These are phyloP conservation scores for Mustelus asterias DNA, from an alignment of 2,113 vertebrate genomes.

Conservation along the genomic window DNA sequence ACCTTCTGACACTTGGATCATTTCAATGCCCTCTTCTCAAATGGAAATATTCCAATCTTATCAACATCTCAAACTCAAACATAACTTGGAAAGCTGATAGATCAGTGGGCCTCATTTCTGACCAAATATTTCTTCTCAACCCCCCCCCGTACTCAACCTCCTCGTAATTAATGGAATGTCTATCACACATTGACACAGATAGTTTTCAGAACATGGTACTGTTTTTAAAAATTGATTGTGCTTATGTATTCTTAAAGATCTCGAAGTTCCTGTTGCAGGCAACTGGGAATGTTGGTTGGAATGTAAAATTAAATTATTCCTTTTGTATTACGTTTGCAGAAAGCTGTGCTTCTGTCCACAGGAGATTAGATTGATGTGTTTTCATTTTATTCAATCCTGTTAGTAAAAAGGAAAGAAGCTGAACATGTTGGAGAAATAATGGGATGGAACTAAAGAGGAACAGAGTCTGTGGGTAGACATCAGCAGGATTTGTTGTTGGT, in stretches of 20 bases:
- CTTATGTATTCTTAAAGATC: not conserved
- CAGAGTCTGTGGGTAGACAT: not conserved
- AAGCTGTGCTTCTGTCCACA: not conserved
- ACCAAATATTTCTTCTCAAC: not conserved
- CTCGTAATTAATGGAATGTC: not conserved
- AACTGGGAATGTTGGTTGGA: not conserved
- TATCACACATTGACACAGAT: not conserved
- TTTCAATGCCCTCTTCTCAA: not conserved
- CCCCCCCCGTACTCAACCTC: not conserved
- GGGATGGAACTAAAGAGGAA: not conserved
- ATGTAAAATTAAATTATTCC: not conserved
- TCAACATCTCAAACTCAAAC: not conserved
- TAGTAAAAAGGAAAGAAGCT: not conserved
- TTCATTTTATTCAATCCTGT: not conserved
- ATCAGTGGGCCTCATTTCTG: not conserved
- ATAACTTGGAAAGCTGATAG: not conserved
- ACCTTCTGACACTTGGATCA: not conserved
- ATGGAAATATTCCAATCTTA: not conserved
- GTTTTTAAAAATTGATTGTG: not conserved
- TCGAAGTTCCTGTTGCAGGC: not conserved
- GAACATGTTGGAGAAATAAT: not conserved
- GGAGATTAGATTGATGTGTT: not conserved
- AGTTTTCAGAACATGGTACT: not conserved
- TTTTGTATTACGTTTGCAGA: not conserved
- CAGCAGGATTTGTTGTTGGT: no score